Base-by-base conservation (phyloP, 2,113 vertebrate genomes). In the Megaceryle torquata region DNA sequence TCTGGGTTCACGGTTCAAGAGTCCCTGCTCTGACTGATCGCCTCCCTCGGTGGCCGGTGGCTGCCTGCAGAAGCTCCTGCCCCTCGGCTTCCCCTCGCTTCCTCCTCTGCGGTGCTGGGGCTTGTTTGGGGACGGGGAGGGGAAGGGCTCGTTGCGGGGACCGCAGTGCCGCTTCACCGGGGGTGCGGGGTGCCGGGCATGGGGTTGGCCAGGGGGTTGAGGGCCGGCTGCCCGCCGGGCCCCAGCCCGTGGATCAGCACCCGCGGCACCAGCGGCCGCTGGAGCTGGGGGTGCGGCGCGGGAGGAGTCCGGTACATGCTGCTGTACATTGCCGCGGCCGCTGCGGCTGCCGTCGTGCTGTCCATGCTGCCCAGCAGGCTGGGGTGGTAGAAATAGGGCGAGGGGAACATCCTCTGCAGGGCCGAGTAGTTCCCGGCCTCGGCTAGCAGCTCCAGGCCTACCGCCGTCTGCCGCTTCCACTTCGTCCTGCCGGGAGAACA, bases 241-340 rank as follows among this genome's bases (percentile, higher is more conserved):
- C 99, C 99, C 60, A 99, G 98, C 93, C 99, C 99, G 86, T 99
- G 99, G 96, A 99, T 99, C 96, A 99, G 99, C 93, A 99, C 99
- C 64, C 99, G 98, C 71, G 99, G 99, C 96, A 99, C 99, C 75
- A 99, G 98, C 50, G 99, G 99, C 98, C 99, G 98, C 98, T 99
- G 99, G 89, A 99, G 98, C 96, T 98, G 97, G 51, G 99, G 99
- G 69, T 99, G 99, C 82, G 99, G 99, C 4, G 99, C 97, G 3
- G 99, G 98, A 79, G 99, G 99, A 99, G 99, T 99, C 99, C 99
- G 99, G 97, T 99, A 99, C 99, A 99, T 99, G 95, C 98, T 99
- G 98, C 99, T 99, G 98, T 99, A 99, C 99, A 99, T 99, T 75
- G 99, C 99, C 15, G 99, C 99, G 26, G 99, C 99, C 6, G 99